phyloP scores from a whole-genome alignment of 2,797 vertebrate genomes.

The Pseudochaenichthys georgianus region DNA sequence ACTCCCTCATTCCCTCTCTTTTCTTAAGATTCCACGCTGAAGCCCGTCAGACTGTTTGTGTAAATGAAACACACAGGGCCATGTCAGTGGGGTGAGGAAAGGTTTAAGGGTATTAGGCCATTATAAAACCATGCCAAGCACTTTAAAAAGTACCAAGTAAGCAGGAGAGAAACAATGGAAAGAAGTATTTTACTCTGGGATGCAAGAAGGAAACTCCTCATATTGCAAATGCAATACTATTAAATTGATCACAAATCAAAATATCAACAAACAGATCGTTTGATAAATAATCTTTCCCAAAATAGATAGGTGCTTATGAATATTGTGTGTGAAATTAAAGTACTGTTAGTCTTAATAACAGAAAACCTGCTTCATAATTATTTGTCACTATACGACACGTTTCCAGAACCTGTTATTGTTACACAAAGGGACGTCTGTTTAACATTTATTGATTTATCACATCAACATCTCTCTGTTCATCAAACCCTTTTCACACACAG shows the following conservation, averaged over 20 bases:
- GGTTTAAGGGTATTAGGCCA: conserved; percentile 40
- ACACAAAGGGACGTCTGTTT: conserved; percentile 53
- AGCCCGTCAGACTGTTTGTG: conserved; percentile 78
- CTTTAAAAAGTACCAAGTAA: conserved; percentile 25
- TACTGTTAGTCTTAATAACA: neutral
- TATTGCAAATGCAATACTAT: neutral
- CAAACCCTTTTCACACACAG: conserved; percentile 47
- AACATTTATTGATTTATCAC: conserved; percentile 72
- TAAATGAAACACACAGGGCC: conserved; percentile 65
- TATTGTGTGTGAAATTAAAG: neutral
- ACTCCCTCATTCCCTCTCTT: conserved; percentile 72
- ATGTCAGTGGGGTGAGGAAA: conserved; percentile 36
- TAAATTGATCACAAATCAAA: neutral
- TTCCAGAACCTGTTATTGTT: conserved; percentile 44
- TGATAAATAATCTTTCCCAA: neutral
- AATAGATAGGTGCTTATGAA: neutral
- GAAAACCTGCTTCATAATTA: conserved; percentile 4
- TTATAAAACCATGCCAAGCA: conserved; percentile 41
- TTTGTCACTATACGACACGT: conserved; percentile 10
- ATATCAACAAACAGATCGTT: neutral
- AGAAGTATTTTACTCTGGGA: neutral
- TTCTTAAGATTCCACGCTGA: conserved; percentile 69
- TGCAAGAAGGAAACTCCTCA: conserved; percentile 8
- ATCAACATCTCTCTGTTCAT: conserved; percentile 57
- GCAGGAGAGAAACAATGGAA: conserved; percentile 4